Base-by-base conservation (phyloP, 2,113 vertebrate species). In the Aphelocoma coerulescens region DNA sequence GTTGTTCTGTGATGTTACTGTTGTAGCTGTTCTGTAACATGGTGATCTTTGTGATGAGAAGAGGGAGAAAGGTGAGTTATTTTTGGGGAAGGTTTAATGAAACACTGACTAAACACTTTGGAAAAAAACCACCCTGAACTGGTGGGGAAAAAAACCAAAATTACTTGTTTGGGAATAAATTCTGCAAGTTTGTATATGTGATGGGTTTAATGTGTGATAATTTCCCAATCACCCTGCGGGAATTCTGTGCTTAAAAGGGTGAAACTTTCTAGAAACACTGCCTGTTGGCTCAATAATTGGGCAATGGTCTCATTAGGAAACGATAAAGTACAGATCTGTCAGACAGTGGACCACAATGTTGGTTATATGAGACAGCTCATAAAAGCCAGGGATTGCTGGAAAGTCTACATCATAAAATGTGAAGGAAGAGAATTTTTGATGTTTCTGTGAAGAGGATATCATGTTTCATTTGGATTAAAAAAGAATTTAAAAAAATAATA, bases 241-340 rank as follows among this genome's bases (percentile, higher is more conserved):
- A 94, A 88, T 92, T 68, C 39, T 71, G 30, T 74, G 59, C 52
- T 86, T 85, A 44, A 84, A 90, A 80, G 88, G 46, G 55, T 67
- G 75, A 77, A 86, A 51, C 62, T 94, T 93, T 52, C 33, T 80
- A 52, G 85, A 74, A 80, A 71, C 30, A 3, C 27, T 69, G 78
- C 12, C 48, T 51, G 43, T 79, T 83, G 79, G 39, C 52, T 71
- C 1, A 3, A 13, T 95, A 86, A 88, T 48, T 91, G 87, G 82
- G 68, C 26, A 96, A 58, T 66, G 89, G 74, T 93, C 93, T 96
- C 89, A 82, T 95, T 95, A 97, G 54, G 51, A 59, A 82, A 94
- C 71, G 81, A 76, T 88, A 76, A 85, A 96, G 74, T 51, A 86
- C 51, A 63, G 59, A 90, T 84, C 72, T 74, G 67, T 88, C 82